A percentile compares a stretch with the other conserved stretches of the same genome.
phyloP scores from a whole-genome alignment of 2,113 vertebrate species.

The Grallaria varia region DNA sequence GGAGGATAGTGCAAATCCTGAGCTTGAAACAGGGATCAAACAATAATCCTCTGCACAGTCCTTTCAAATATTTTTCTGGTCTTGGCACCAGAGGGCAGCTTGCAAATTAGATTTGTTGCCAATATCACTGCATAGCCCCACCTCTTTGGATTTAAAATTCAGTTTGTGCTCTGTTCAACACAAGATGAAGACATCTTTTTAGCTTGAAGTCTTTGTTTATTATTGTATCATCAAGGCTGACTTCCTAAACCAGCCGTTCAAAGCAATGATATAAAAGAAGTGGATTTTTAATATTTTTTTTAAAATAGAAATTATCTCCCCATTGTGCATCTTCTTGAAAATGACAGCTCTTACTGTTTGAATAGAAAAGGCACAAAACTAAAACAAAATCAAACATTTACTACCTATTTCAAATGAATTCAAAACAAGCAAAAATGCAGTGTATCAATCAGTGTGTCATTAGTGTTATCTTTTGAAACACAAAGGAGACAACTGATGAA shows the following conservation, averaged over 20 bases:
- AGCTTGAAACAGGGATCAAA: constrained; percentile 5
- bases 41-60: background rate
- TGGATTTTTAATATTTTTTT: background rate
- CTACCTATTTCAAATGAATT: background rate
- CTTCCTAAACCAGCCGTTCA: constrained; percentile 2
- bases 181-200: constrained; percentile 4
- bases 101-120: constrained; percentile 17
- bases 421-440: background rate
- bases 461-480: background rate
- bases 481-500: background rate
- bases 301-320: background rate
- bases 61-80: constrained; percentile 17
- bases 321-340: background rate
- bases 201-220: background rate
- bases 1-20: background rate
- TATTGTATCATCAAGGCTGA: background rate
- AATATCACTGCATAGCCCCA: background rate
- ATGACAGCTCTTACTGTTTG: background rate
- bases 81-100: background rate
- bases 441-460: accelerated
- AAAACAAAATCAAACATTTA: background rate
- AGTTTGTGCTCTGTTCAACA: background rate
- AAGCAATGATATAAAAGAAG: background rate
- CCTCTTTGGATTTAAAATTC: constrained; percentile 22
- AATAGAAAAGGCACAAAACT: background rate